These are phyloP conservation scores for Neoascia interrupta DNA, from an alignment of 2,888 invertebrate species.

Conservation along the genomic window DNA sequence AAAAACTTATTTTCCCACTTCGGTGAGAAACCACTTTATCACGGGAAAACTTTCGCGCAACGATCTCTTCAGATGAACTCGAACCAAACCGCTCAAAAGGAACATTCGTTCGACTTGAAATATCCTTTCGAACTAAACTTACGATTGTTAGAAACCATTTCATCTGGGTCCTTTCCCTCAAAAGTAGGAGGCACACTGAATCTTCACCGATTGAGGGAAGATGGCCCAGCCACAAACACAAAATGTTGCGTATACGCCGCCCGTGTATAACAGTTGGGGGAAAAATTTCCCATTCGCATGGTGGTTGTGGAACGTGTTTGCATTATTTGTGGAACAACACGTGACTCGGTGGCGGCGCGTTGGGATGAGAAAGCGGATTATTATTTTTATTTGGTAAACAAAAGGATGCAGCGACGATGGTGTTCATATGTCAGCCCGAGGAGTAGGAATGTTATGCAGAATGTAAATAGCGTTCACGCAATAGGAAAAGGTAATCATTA, in stretches of 20 bases:
- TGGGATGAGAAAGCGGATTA: not conserved
- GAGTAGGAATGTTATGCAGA: not conserved
- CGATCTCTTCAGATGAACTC: too few relatives aligned
- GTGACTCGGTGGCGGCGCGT: constrained; percentile 8
- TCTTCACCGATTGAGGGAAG: constrained; percentile 23
- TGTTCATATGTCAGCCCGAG: constrained; percentile 26
- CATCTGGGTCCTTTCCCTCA: constrained; percentile 21
- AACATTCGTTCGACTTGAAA: too few relatives aligned
- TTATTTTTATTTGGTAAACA: constrained; percentile 10
- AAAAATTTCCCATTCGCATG: constrained; percentile 37
- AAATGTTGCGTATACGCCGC: constrained; percentile 63
- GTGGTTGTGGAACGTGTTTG: constrained; percentile 44
- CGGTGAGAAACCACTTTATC: too few relatives aligned
- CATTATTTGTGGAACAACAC: constrained; percentile 64
- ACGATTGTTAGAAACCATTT: not conserved
- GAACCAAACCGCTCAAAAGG: too few relatives aligned
- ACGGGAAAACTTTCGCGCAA: too few relatives aligned
- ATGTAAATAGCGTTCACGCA: constrained; percentile 26
- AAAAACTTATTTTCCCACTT: too few relatives aligned
- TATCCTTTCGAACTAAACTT: constrained; percentile 48
- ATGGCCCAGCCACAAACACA: constrained; percentile 16
- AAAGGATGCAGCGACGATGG: not conserved
- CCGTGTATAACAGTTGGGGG: constrained; percentile 59
- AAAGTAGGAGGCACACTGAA: constrained; percentile 3
- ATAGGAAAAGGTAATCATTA: constrained; percentile 32